Conservation (phyloP, 2,888 invertebrate species). For the Netelia fuscicornis region DNA sequence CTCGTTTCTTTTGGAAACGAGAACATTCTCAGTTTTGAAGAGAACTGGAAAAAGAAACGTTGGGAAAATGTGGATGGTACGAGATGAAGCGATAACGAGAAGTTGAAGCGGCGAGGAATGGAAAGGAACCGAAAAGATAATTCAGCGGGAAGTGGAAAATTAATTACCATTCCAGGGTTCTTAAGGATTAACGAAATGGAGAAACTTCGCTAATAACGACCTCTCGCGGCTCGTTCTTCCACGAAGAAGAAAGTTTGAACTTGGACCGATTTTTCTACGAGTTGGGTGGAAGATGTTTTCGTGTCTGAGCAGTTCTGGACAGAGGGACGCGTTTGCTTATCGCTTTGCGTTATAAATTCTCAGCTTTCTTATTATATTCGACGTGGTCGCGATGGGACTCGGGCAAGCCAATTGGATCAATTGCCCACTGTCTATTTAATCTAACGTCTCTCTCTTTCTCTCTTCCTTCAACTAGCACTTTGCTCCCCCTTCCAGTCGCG, state of each 20-base stretch:
- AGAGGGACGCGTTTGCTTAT: not conserved
- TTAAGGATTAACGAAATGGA: slow-evolving; percentile 17
- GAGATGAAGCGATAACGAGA: not conserved
- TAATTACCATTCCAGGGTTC: slow-evolving; percentile 16
- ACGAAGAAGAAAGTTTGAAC: slow-evolving; percentile 24
- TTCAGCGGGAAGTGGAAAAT: slow-evolving; percentile 14
- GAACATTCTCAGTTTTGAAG: not conserved
- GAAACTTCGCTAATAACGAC: slow-evolving; percentile 40
- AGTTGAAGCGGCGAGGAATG: not conserved
- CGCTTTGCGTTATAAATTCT: slow-evolving; percentile 9
- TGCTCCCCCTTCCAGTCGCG: slow-evolving; percentile 21
- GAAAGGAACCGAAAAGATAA: not conserved
- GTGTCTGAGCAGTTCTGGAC: not conserved
- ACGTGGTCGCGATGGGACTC: not conserved
- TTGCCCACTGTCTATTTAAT: not conserved
- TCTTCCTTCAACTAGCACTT: not conserved
- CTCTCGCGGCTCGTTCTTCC: not conserved
- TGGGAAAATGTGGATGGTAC: not conserved
- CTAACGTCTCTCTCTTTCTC: not conserved
- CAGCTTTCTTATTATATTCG: slow-evolving; percentile 5
- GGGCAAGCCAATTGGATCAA: slow-evolving; percentile 17
- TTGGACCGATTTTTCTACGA: slow-evolving; percentile 38
- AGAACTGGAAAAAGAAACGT: not conserved
- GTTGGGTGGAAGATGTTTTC: not conserved
- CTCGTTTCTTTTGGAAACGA: too few species aligned